phyloP scores from a whole-genome alignment of 2,113 vertebrate genomes.

The Nothobranchius furzeri region DNA sequence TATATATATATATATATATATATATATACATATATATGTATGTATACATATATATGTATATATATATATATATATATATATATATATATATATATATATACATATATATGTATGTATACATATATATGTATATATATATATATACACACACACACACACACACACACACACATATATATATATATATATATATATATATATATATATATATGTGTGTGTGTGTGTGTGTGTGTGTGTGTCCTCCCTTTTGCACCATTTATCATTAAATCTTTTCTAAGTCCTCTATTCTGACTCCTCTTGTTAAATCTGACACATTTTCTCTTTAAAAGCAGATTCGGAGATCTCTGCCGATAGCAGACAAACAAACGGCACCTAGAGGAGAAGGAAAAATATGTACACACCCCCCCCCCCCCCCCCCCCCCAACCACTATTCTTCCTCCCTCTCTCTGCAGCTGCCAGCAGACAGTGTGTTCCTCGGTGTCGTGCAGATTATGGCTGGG shows the following conservation, averaged over 20 bases:
- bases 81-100: too few relatives aligned
- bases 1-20: too few relatives aligned
- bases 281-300: not conserved
- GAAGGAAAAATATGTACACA: slow-evolving; percentile 48
- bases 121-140: too few relatives aligned
- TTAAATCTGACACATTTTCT: slow-evolving; percentile 10
- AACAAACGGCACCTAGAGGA: slow-evolving; percentile 52
- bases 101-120: too few relatives aligned
- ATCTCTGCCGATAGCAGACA: slow-evolving; percentile 36
- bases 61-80: too few relatives aligned
- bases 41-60: too few relatives aligned
- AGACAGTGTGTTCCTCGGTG: slow-evolving; percentile 69
- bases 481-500: slow-evolving; percentile 72
- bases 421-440: slow-evolving; percentile 33
- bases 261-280: not conserved
- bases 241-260: not conserved
- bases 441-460: slow-evolving; percentile 62
- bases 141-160: too few relatives aligned
- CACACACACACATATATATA: too few relatives aligned
- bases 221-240: too few relatives aligned
- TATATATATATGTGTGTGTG: too few relatives aligned
- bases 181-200: too few relatives aligned
- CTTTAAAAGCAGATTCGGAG: slow-evolving; percentile 7
- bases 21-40: too few relatives aligned
- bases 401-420: not conserved